These are phyloP conservation scores for Mus musculus DNA, from an alignment of 2,113 vertebrate species.

Conservation along the genomic window GRCm39 chr4:130164001-130164500, in stretches of 20 bases:
- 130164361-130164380: neutral
- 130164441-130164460: neutral
- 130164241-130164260: neutral
- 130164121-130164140: neutral
- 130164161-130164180: too few species aligned
- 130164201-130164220: neutral
- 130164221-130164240: neutral
- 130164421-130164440: neutral
- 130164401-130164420: neutral
- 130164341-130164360: too few species aligned
- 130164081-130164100: neutral
- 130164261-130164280: conserved; percentile 5
- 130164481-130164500: neutral
- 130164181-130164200: neutral
- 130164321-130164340: neutral
- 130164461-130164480: neutral
- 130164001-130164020: neutral
- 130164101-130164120: neutral
- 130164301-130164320: neutral
- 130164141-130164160: neutral
- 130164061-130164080: neutral
- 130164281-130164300: neutral
- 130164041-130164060: neutral
- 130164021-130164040: neutral
- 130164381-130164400: neutral